These are phyloP conservation scores for Drosophila prolongata DNA, from an alignment of 2,888 invertebrate species.

Conservation along the genomic window DNA sequence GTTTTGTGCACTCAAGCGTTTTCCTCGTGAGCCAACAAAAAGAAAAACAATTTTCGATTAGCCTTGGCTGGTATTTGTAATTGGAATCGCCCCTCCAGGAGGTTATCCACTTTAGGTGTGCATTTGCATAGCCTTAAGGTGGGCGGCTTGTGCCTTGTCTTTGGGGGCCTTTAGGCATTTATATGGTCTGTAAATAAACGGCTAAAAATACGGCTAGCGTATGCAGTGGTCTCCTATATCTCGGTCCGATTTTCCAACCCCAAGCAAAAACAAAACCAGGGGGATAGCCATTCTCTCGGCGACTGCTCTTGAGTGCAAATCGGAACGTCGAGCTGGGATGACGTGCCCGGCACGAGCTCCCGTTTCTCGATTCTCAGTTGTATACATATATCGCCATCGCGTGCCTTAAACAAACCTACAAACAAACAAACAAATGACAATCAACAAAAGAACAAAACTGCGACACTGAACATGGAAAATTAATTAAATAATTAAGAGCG, in stretches of 20 bases:
- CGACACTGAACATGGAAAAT: conserved; percentile 43
- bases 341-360: conserved; percentile 52
- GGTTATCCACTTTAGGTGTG: conserved; percentile 7
- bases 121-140: neutral
- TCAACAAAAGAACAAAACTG: conserved; percentile 22
- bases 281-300: conserved; percentile 19
- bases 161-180: neutral
- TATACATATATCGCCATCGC: conserved; percentile 52
- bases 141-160: neutral
- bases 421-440: conserved; percentile 15
- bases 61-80: conserved; percentile 18
- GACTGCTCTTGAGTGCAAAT: conserved; percentile 63
- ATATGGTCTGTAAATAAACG: neutral
- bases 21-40: conserved; percentile 12
- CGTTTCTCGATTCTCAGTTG: conserved; percentile 16
- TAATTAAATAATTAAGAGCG: conserved; percentile 67
- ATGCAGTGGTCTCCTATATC: conserved; percentile 18
- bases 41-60: conserved; percentile 16
- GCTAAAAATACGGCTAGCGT: conserved; percentile 7
- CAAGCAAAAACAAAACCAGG: conserved; percentile 2
- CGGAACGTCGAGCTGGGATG: conserved; percentile 68
- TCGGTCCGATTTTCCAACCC: conserved; percentile 18
- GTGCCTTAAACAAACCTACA: conserved; percentile 28
- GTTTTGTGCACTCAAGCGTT: conserved; percentile 42
- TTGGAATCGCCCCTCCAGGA: conserved; percentile 2